Evolutionary conservation across 1,140 invertebrate genomes (phyloP), one percentile per base, ranked within the genome.

Genomic region (Oreohelix idahoensis): DNA sequence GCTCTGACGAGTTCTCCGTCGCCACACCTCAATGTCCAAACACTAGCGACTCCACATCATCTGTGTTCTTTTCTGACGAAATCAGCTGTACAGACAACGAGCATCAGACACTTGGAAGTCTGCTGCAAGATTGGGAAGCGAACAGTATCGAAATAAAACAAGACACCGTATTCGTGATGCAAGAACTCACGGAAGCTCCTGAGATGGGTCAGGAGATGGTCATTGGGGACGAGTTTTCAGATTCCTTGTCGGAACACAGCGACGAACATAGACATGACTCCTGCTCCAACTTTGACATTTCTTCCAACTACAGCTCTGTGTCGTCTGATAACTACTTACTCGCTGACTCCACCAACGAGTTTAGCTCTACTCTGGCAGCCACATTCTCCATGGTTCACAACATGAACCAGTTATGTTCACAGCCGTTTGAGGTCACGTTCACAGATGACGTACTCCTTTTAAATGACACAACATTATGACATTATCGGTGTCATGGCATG

Each of bases 171-270:
- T 5, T 5, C 38, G 8, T 39, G 1, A 4, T 51, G 45, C 38
- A 38, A 1, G 74, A 76, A 53, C 10, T 76, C 0, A 45, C 53
- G 38, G 38, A 76, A 23, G 45, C 63, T 23, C 63, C 63, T 8
- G 63, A 66, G 29, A 66, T 66, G 29, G n/a, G n/a, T 32, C 63
- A 76, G n/a, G 74, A 76, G 49, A 49, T 49, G 74, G 49, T 76
- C 39, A 73, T 73, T 42, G 71, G 71, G 11, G 71, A 42, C 36
- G 39, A 73, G 8, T 0, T 73, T 1, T 32, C 11, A 42, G 36
- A 39, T 36, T 42, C 71, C 23, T 2, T 45, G 20, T 35, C 38
- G 0, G 74, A 49, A 11, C 32, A 49, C 39, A 35, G 45, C 13
- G 74, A 76, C 32, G 71, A 42, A 1, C 36, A 73, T 1, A 39